Evolutionary conservation across 2,888 invertebrate species (phyloP).

Genomic region (Drosophila formosana): DNA sequence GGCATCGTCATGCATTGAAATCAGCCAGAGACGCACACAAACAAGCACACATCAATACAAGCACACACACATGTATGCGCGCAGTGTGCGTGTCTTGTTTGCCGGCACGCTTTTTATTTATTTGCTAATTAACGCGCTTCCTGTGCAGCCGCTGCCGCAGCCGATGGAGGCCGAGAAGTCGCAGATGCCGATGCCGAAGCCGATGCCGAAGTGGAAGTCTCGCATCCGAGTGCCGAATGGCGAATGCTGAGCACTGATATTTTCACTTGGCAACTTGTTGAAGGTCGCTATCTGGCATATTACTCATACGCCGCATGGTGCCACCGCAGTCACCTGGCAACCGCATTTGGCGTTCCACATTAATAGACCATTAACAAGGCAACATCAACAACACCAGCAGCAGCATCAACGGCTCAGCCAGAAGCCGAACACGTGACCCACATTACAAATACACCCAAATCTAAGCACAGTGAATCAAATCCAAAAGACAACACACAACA

Average conservation of each 20-base stretch:
- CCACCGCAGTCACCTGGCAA: constrained; percentile 48
- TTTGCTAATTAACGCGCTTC: constrained; percentile 77
- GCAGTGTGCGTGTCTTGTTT: constrained; percentile 56
- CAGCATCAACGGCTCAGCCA: constrained; percentile 3
- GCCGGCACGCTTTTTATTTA: constrained; percentile 70
- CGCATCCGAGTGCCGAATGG: too few species aligned
- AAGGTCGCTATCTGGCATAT: constrained; percentile 59
- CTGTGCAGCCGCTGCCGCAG: constrained; percentile 38
- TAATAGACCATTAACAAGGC: constrained; percentile 73
- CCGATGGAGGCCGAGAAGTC: not conserved
- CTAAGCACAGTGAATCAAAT: not conserved
- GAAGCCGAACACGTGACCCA: constrained; percentile 62
- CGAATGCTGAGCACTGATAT: constrained; percentile 14
- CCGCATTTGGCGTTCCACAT: constrained; percentile 50
- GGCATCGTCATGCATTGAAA: constrained; percentile 67
- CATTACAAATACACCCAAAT: constrained; percentile 31
- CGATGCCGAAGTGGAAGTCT: constrained; percentile 5
- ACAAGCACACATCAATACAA: constrained; percentile 18
- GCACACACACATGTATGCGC: constrained; percentile 23
- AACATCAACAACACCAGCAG: constrained; percentile 7
- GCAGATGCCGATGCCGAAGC: constrained; percentile 14
- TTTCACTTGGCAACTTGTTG: constrained; percentile 71
- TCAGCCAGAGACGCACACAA: constrained; percentile 34
- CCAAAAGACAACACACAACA: constrained; percentile 1
- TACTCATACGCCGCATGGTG: constrained; percentile 61